A percentile compares a stretch with the other conserved stretches of the same genome.
These are phyloP conservation scores for Naja naja DNA, from an alignment of 2,113 vertebrate species.

Conservation along the genomic window DNA sequence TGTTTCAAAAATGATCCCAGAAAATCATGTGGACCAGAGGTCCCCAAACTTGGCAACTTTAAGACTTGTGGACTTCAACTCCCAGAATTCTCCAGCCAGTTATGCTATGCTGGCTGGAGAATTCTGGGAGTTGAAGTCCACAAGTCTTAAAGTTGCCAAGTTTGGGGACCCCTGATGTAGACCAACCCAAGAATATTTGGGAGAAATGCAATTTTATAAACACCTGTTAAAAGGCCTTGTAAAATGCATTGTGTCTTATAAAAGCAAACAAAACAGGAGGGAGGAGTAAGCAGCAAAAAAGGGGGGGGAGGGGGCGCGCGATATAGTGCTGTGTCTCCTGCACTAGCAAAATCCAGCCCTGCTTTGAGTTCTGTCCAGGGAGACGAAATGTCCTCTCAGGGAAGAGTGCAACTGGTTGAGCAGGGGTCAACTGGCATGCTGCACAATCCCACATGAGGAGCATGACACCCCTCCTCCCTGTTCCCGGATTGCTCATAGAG, in stretches of 20 bases:
- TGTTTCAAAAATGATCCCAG: background rate
- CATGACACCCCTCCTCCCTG: background rate
- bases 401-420: slow-evolving; percentile 22
- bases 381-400: slow-evolving; percentile 2
- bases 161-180: background rate
- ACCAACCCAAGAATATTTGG: background rate
- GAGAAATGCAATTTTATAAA: background rate
- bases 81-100: too few species aligned
- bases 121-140: too few species aligned
- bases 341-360: background rate
- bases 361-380: background rate
- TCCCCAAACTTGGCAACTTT: too few species aligned
- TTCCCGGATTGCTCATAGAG: slow-evolving; percentile 73
- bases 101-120: too few species aligned
- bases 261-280: background rate
- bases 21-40: background rate
- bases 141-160: too few species aligned
- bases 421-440: background rate
- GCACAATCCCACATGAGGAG: slow-evolving; percentile 8
- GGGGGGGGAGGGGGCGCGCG: too few species aligned
- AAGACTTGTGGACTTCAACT: too few species aligned
- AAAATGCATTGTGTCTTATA: background rate
- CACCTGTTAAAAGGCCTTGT: background rate
- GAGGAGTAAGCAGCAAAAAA: too few species aligned
- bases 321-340: background rate